Evolutionary conservation across 2,797 vertebrate species (phyloP).

Genomic region (Trachurus trachurus): DNA sequence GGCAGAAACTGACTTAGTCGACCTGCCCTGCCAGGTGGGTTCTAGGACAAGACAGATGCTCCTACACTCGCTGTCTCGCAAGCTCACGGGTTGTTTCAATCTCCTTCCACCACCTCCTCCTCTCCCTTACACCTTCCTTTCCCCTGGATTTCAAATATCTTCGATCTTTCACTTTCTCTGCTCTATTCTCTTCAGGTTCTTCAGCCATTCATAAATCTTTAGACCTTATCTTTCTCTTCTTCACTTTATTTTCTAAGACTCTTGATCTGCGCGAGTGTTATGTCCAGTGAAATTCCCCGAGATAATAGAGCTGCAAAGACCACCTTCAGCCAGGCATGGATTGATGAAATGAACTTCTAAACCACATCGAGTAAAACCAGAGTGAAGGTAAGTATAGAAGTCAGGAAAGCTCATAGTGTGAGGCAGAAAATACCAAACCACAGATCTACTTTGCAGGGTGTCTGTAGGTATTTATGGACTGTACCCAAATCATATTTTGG

Average conservation of each 20-base stretch:
- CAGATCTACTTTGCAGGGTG: not conserved
- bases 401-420: not conserved
- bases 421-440: constrained; percentile 1
- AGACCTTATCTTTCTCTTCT: constrained; percentile 8
- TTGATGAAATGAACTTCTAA: constrained; percentile 22
- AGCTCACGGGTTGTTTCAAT: not conserved
- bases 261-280: constrained; percentile 12
- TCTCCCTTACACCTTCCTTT: not conserved
- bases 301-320: not conserved
- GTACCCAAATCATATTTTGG: not conserved
- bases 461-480: not conserved
- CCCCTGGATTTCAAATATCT: constrained; percentile 17
- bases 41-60: constrained; percentile 59
- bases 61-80: not conserved
- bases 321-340: not conserved
- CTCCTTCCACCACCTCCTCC: constrained; percentile 13
- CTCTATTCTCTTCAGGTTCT: constrained; percentile 36
- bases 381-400: not conserved
- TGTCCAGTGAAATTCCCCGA: constrained; percentile 8
- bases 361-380: constrained; percentile 16
- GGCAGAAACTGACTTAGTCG: constrained; percentile 7
- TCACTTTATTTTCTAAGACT: constrained; percentile 23
- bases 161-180: constrained; percentile 27
- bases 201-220: constrained; percentile 46
- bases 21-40: constrained; percentile 70